These are phyloP conservation scores for Saccostrea cuccullata DNA, from an alignment of 1,140 invertebrate genomes.

Conservation along the genomic window DNA sequence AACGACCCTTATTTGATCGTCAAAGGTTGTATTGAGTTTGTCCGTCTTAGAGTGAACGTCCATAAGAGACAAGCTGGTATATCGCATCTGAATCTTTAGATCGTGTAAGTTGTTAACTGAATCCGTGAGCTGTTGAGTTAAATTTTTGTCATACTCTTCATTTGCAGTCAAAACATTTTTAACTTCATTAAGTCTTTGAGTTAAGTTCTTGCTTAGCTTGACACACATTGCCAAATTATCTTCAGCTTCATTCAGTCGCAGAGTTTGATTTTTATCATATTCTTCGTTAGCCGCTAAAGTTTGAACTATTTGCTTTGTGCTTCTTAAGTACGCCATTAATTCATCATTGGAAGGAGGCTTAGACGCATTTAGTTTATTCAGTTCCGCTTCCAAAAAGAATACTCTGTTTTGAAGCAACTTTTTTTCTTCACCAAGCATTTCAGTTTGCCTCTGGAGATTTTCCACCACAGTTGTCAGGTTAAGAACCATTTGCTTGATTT, in stretches of 20 bases:
- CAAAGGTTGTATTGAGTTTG: neutral
- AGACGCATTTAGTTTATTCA: neutral
- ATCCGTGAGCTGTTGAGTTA: neutral
- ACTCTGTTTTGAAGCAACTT: neutral
- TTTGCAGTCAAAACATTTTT: neutral
- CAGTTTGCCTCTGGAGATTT: neutral
- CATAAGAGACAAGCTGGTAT: neutral
- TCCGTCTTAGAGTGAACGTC: neutral
- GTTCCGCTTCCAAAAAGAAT: constrained; percentile 9
- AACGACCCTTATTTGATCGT: neutral
- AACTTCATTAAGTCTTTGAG: no score
- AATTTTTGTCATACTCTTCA: neutral
- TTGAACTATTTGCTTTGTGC: neutral
- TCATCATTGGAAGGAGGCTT: neutral
- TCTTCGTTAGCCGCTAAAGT: neutral
- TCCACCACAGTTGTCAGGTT: neutral
- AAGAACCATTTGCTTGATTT: neutral
- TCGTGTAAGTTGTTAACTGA: neutral
- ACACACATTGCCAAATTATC: no score
- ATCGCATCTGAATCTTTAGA: neutral
- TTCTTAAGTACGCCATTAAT: neutral
- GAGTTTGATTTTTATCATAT: neutral
- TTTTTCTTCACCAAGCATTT: neutral
- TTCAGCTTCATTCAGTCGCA: neutral
- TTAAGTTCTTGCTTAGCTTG: no score